phyloP scores from a whole-genome alignment of 53 echinoderm and acorn worm genomes.

The Hippasteria phrygiana region DNA sequence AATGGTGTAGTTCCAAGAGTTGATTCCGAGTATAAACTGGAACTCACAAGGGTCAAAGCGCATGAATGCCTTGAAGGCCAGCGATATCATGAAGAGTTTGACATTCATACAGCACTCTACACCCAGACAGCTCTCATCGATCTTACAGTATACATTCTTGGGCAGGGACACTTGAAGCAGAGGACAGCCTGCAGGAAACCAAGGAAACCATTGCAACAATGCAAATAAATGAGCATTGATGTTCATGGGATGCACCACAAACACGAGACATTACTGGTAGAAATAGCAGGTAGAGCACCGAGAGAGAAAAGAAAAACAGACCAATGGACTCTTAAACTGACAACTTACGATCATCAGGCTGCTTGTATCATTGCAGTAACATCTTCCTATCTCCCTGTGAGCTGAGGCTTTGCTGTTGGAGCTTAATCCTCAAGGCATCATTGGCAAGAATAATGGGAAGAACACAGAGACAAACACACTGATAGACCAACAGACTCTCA shows the following conservation, averaged over 20 bases:
- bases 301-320: neutral
- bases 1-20: slow-evolving; percentile 66
- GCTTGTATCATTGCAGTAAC: slow-evolving; percentile 49
- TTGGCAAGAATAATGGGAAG: too few species aligned
- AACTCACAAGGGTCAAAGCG: slow-evolving; percentile 61
- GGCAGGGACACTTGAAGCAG: slow-evolving; percentile 59
- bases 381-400: slow-evolving; percentile 36
- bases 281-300: neutral
- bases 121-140: slow-evolving; percentile 63
- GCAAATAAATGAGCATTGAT: too few species aligned
- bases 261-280: too few species aligned
- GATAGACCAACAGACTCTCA: neutral
- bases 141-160: slow-evolving; percentile 60
- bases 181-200: slow-evolving; percentile 71
- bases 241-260: too few species aligned
- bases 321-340: neutral
- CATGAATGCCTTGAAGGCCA: slow-evolving; percentile 67
- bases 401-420: neutral
- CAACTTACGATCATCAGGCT: slow-evolving; percentile 68
- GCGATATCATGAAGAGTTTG: slow-evolving; percentile 32
- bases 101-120: slow-evolving; percentile 64
- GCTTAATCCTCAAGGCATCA: too few species aligned
- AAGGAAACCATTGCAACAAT: too few species aligned
- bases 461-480: neutral
- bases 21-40: slow-evolving; percentile 49